A percentile compares a stretch with the other conserved stretches of the same genome.
Evolutionary conservation across 1,140 invertebrate genomes (phyloP).

Genomic region (Heterodera carotae): DNA sequence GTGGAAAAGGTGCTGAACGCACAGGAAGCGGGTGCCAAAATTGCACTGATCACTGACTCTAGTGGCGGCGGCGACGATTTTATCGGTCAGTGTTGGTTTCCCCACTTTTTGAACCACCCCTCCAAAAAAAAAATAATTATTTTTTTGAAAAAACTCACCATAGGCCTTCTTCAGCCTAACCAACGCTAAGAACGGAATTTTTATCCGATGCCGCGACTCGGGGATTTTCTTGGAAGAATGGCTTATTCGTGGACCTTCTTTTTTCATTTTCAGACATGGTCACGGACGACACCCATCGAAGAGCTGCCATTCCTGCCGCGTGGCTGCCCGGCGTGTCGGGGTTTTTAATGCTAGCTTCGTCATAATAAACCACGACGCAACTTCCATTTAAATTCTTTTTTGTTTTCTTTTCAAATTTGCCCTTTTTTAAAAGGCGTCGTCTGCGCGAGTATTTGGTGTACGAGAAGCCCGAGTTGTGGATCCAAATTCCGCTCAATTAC

Average conservation of each 20-base stretch:
- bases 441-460: slow-evolving; percentile 55
- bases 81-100: slow-evolving; percentile 35
- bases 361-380: too few relatives aligned
- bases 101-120: too few relatives aligned
- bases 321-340: slow-evolving; percentile 56
- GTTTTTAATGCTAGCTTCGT: too few relatives aligned
- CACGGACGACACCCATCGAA: slow-evolving; percentile 45
- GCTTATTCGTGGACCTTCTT: too few relatives aligned
- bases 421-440: slow-evolving; percentile 44
- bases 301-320: slow-evolving; percentile 49
- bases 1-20: slow-evolving; percentile 57
- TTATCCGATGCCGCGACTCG: too few relatives aligned
- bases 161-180: too few relatives aligned
- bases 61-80: slow-evolving; percentile 53
- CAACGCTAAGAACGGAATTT: too few relatives aligned
- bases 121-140: too few relatives aligned
- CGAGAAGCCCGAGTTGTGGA: slow-evolving; percentile 42
- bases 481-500: slow-evolving; percentile 56
- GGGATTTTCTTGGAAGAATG: too few relatives aligned
- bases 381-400: too few relatives aligned
- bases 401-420: too few relatives aligned
- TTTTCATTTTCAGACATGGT: slow-evolving; percentile 47
- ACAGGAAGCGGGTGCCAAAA: slow-evolving; percentile 49
- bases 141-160: too few relatives aligned
- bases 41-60: slow-evolving; percentile 56